Percentiles rank a stretch among this genome's conserved stretches.
Conservation (phyloP, 2,888 invertebrate species). For the Sthenelais limicola region DNA sequence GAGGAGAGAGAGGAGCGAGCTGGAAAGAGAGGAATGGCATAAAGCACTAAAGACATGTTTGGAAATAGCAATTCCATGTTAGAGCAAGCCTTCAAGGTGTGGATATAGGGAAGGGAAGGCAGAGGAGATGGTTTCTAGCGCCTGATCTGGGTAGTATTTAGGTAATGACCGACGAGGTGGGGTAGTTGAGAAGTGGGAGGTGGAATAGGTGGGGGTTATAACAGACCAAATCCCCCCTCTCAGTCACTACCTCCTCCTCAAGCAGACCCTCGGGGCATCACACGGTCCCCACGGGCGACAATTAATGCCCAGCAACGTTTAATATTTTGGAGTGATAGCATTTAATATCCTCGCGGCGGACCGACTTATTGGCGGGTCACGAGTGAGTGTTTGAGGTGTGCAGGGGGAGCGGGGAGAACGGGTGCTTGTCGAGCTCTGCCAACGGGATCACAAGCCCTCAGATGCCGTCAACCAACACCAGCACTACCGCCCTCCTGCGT, state of each 20-base stretch:
- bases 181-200: not conserved
- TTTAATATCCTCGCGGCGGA: conserved; percentile 37
- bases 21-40: conserved; percentile 4
- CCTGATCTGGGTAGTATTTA: not conserved
- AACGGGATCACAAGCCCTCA: too few relatives aligned
- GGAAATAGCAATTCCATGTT: conserved; percentile 38
- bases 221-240: conserved; percentile 17
- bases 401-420: conserved; percentile 20
- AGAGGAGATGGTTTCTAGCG: conserved; percentile 10
- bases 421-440: too few relatives aligned
- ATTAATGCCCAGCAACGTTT: conserved; percentile 39
- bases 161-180: not conserved
- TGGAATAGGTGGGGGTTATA: not conserved
- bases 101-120: not conserved
- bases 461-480: too few relatives aligned
- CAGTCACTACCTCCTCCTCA: not conserved
- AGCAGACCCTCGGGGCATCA: conserved; percentile 21
- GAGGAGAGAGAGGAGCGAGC: not conserved
- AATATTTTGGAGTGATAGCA: conserved; percentile 39
- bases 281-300: conserved; percentile 32
- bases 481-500: too few relatives aligned
- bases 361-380: too few relatives aligned
- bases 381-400: conserved; percentile 13
- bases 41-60: not conserved
- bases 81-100: conserved; percentile 20